Evolutionary conservation across 2,113 vertebrate genomes (phyloP), one percentile per base, ranked within the genome.

Genomic region (Cairina moschata): DNA sequence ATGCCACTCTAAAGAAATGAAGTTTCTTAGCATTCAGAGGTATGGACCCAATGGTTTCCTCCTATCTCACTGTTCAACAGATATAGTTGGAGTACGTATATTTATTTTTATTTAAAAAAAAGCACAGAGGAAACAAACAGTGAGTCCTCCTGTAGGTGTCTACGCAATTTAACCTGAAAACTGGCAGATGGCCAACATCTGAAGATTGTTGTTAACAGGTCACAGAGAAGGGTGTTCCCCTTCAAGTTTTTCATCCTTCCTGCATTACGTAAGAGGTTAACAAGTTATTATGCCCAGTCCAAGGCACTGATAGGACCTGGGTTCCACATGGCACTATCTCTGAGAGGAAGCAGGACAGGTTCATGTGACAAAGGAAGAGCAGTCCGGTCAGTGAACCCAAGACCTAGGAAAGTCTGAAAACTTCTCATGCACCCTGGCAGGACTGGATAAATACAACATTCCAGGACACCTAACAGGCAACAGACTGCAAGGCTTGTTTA

Each of bases 221-320:
- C 58, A 38, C 34, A 76, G 58, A 34, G 48, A 75, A 84, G 86
- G 93, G 91, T 93, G 95, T 94, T 93, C 63, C 76, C 81, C 92
- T 74, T 88, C 72, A 93, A 18, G 44, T 54, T 94, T 83, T 83
- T 91, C 38, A 84, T 91, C 67, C 83, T 91, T 91, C 83, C 94
- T 85, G 71, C 36, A 46, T 94, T 90, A 87, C 66, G 14, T 31
- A 91, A 94, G 83, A 86, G 44, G 44, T 56, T 65, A 59, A 71
- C 32, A 82, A 48, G 8, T 69, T 50, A 58, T 52, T 74, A 38
- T 22, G 22, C 76, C 40, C 73, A 34, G 21, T 50, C n/a, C 2
- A 72, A 48, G 48, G 60, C 88, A 54, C 65, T 78, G 65, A 32
- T 56, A 36, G 69, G 54, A 95, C 56, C 62, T 28, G 28, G 36